Base-by-base conservation (phyloP, 2,113 vertebrate genomes). In the Ictalurus punctatus region DNA sequence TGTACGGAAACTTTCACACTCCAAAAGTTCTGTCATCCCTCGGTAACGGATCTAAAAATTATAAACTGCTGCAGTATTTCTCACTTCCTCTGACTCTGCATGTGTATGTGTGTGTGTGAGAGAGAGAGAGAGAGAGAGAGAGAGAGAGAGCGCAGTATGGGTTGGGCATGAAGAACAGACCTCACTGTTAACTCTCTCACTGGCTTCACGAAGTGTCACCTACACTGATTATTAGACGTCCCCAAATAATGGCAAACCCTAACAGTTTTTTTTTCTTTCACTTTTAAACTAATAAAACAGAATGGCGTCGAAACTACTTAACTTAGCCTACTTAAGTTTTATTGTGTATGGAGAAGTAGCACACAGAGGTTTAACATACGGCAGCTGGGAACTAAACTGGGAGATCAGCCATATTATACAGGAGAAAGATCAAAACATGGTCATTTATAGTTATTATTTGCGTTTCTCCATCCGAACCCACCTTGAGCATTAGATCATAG, bases 141-240 rank as follows among this genome's bases (percentile, higher is more conserved):
- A 34, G 74, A 13, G 44, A 5, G 74, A 0, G 56, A 13, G 82
- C 61, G 54, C 67, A 88, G 25, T 93, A 90, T 86, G 92, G 89
- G 94, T 94, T 92, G 95, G 95, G 83, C 91, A 87, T 54, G 84
- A 69, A 74, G 23, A 6, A 10, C n/a, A 83, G 2, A 21, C 52
- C 84, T 61, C 78, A 82, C 83, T n/a, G 9, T 56, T 17, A 58
- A 56, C 79, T 44, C 88, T 78, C 81, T 88, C 74, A 95, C 94
- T 95, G 95, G 95, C 23, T 90, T 0, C 0, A 1, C 0, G 0
- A 4, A 8, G 4, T 92, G 93, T 83, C 95, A 92, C 83, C 94
- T 92, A 92, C 74, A 83, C 9, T 2, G 56, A n/a, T 74, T 79
- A 78, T 34, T 56, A 71, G 80, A 92, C 93, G 91, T 92, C 92